Percentiles rank a stretch among this genome's conserved stretches.
phyloP scores from a whole-genome alignment of 2,113 vertebrate genomes.

The Bettongia penicillata region DNA sequence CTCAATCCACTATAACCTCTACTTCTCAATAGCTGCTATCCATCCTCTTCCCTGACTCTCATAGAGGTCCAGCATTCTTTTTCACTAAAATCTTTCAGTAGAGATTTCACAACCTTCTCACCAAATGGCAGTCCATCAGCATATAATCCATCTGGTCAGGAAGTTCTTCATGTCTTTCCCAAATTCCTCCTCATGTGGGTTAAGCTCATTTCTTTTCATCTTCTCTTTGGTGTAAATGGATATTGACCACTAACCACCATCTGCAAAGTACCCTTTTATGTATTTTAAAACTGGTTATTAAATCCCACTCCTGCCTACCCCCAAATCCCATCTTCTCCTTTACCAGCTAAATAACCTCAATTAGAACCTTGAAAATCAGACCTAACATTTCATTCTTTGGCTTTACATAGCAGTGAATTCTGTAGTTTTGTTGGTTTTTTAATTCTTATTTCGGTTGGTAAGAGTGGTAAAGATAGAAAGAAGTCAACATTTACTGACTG shows the following conservation, averaged over 20 bases:
- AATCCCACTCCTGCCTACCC: background rate
- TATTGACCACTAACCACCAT: conserved; percentile 35
- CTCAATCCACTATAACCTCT: background rate
- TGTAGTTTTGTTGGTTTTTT: conserved; percentile 41
- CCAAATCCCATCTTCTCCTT: conserved; percentile 37
- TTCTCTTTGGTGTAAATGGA: conserved; percentile 52
- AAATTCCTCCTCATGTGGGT: background rate
- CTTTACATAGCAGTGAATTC: conserved; percentile 35
- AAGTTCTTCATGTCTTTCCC: background rate
- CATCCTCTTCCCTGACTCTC: background rate
- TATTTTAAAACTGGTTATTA: conserved; percentile 54
- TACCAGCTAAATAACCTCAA: conserved; percentile 38
- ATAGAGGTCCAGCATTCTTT: background rate
- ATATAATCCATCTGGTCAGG: conserved; percentile 14
- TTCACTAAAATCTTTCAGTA: background rate
- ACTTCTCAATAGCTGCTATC: background rate
- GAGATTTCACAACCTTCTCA: conserved; percentile 12
- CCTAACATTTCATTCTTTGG: conserved; percentile 37
- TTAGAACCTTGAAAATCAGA: conserved; percentile 39
- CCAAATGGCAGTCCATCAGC: background rate
- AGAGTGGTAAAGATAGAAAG: conserved; percentile 23
- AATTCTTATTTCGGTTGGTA: background rate
- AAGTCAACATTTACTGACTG: background rate
- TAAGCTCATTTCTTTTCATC: conserved; percentile 29
- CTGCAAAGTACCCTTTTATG: conserved; percentile 47